These are phyloP conservation scores for Neodon shergylaensis DNA, from an alignment of 2,113 vertebrate species.

Conservation along the genomic window DNA sequence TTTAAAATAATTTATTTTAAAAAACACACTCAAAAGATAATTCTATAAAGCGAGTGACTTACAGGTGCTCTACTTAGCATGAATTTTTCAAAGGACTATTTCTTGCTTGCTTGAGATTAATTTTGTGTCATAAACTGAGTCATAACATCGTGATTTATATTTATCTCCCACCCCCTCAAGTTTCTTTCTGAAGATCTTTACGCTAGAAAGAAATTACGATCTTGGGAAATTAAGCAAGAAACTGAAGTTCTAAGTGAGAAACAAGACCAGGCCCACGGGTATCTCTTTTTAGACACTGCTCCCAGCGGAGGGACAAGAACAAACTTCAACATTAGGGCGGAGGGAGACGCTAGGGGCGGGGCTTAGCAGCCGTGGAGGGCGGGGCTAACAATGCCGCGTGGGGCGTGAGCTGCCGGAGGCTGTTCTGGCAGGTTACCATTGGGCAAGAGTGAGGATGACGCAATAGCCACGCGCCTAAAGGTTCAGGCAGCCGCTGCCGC, in stretches of 20 bases:
- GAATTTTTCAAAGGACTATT: slow-evolving; percentile 55
- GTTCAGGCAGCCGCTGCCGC: background rate
- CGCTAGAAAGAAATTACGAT: slow-evolving; percentile 2
- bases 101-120: slow-evolving; percentile 14
- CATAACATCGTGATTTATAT: slow-evolving; percentile 54
- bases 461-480: slow-evolving; percentile 16
- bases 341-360: no score
- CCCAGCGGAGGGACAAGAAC: background rate
- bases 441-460: slow-evolving; percentile 27
- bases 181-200: slow-evolving; percentile 48
- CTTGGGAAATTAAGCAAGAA: background rate
- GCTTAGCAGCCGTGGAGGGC: background rate
- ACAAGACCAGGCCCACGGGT: accelerated
- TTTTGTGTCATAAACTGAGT: slow-evolving; percentile 18
- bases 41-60: slow-evolving; percentile 34
- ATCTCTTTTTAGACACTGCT: background rate
- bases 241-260: background rate
- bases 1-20: slow-evolving; percentile 49
- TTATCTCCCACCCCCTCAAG: background rate
- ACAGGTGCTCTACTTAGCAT: slow-evolving; percentile 31
- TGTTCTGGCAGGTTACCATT: slow-evolving; percentile 42
- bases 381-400: background rate
- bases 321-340: accelerated
- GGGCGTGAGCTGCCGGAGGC: accelerated
- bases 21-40: slow-evolving; percentile 5